These are phyloP conservation scores for Meiosimyza decipiens DNA, from an alignment of 2,888 invertebrate species.

Conservation along the genomic window DNA sequence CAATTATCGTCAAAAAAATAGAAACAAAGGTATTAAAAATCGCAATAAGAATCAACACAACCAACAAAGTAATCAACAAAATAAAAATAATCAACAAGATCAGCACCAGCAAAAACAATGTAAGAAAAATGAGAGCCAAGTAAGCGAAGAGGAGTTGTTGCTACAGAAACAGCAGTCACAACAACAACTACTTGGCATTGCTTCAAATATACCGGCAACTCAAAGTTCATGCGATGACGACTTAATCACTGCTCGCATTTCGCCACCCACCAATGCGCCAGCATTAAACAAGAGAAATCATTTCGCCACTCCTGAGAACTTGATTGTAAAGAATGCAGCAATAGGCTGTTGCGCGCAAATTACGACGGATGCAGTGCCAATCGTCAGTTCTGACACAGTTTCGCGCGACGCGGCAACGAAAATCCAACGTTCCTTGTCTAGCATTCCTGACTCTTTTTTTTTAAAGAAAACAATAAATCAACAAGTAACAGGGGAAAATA, in stretches of 20 bases:
- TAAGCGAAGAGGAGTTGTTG: conserved; percentile 15
- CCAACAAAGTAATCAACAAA: conserved; percentile 34
- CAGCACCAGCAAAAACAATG: conserved; percentile 38
- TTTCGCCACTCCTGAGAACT: not conserved
- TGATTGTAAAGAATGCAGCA: not conserved
- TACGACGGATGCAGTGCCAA: conserved; percentile 32
- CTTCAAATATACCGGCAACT: conserved; percentile 20
- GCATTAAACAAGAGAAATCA: not conserved
- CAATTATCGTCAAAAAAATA: conserved; percentile 59
- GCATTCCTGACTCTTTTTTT: not conserved
- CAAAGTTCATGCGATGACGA: conserved; percentile 23
- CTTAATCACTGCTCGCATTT: conserved; percentile 11
- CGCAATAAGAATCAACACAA: conserved; percentile 49
- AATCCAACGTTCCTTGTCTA: not conserved
- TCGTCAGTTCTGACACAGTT: conserved; percentile 31
- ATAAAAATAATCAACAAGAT: conserved; percentile 33
- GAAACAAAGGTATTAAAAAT: conserved; percentile 57
- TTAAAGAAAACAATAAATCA: conserved; percentile 1
- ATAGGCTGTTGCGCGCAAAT: conserved; percentile 7
- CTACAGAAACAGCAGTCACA: conserved; percentile 22
- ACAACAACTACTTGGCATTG: conserved; percentile 21
- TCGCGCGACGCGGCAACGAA: conserved; percentile 20
- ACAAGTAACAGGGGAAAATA: not conserved
- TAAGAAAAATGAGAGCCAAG: not conserved
- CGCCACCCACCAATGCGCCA: conserved; percentile 3